Evolutionary conservation across 2,797 vertebrate species (phyloP), one percentile per base, ranked within the genome.

Genomic region (Chelon auratus): DNA sequence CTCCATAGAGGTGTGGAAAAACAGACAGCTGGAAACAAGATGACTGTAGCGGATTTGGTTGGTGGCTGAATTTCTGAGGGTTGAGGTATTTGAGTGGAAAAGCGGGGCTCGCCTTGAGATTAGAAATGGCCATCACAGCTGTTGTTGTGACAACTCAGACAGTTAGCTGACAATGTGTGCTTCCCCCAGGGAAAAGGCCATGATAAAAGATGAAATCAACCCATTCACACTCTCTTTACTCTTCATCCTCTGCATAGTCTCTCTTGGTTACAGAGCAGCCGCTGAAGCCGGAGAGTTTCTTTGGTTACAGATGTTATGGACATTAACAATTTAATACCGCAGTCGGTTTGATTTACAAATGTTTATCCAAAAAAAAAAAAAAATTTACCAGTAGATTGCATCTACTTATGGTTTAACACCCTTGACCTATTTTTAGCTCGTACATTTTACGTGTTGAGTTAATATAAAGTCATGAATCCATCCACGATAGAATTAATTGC

Each of bases 81-180:
- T 75, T 56, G 69, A 74, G 80, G 81, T 80, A 63, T 85, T 82
- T 75, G 61, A 81, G 78, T 11, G 68, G 78, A 77, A 58, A 81
- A 67, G 43, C 60, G 68, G 57, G 72, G 77, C 75, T 67, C 74
- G 81, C 74, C 80, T 73, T 69, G 77, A 76, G 77, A 82, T 79
- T 82, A 67, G 82, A 78, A 74, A 82, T 54, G 77, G 71, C 77
- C 81, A 78, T 89, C 84, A 62, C 84, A 81, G 84, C 75, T 87
- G 88, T 74, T 91, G 85, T 89, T 91, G 83, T 89, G 88, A 89
- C 88, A 87, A 78, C 80, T 78, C 77, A 65, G 86, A 88, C 89
- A 83, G 83, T 84, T 89, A 75, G 62, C 78, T 91, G 80, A 91
- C 87, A 86, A 84, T 84, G 81, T 17, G 74, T 80, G 59, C 60